Conservation (phyloP, 2,888 invertebrate genomes). For the Polymixis flavicincta region DNA sequence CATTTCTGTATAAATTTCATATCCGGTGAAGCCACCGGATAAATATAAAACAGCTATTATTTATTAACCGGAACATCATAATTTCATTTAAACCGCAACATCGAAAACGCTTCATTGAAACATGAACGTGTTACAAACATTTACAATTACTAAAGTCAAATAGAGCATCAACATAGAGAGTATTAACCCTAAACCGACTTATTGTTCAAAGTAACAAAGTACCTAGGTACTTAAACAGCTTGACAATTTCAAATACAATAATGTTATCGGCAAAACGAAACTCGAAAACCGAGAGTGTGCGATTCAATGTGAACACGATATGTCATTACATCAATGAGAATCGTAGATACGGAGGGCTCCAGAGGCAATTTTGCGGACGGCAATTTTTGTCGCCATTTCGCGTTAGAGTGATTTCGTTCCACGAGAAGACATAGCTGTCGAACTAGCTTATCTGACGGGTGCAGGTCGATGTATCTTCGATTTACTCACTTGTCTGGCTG, state of each 20-base stretch:
- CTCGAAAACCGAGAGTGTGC: slow-evolving; percentile 52
- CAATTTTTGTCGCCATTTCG: slow-evolving; percentile 84
- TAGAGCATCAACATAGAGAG: background rate
- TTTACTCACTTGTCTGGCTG: slow-evolving; percentile 70
- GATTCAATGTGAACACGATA: slow-evolving; percentile 70
- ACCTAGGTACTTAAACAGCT: slow-evolving; percentile 7
- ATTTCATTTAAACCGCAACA: slow-evolving; percentile 40
- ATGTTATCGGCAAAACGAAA: slow-evolving; percentile 43
- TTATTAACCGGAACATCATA: slow-evolving; percentile 21
- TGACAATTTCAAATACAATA: slow-evolving; percentile 37
- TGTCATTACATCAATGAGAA: slow-evolving; percentile 73
- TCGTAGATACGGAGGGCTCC: slow-evolving; percentile 71
- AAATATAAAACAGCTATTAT: slow-evolving; percentile 25
- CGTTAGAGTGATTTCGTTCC: slow-evolving; percentile 81
- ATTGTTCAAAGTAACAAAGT: slow-evolving; percentile 12
- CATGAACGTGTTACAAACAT: slow-evolving; percentile 7
- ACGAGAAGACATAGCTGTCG: slow-evolving; percentile 77
- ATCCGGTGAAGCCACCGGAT: slow-evolving; percentile 1
- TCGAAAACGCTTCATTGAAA: slow-evolving; percentile 17
- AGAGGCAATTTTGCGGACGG: slow-evolving; percentile 80
- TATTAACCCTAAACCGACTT: background rate
- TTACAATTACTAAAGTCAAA: slow-evolving; percentile 5
- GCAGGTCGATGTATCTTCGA: slow-evolving; percentile 74
- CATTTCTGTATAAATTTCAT: background rate
- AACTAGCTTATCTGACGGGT: slow-evolving; percentile 79